phyloP scores from a whole-genome alignment of 1,140 invertebrate genomes.

The Sesamia nonagrioides region DNA sequence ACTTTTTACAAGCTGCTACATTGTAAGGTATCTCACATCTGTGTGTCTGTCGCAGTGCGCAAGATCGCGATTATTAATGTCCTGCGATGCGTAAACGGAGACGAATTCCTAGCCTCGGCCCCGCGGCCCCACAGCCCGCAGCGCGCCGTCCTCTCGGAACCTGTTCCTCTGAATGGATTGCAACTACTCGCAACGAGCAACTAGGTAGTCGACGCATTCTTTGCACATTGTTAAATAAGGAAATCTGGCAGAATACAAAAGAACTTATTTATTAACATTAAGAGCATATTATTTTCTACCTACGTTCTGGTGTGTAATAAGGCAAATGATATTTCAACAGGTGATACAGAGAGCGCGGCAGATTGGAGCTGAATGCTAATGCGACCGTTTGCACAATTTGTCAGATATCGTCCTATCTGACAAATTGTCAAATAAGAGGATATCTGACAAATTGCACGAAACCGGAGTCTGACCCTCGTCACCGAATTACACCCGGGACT shows the following conservation, averaged over 20 bases:
- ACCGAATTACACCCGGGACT: conserved; percentile 20
- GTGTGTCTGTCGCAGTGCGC: background rate
- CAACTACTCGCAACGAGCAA: background rate
- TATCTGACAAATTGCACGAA: conserved; percentile 22
- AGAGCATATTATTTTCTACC: too few relatives aligned
- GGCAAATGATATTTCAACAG: conserved; percentile 9
- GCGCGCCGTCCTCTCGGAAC: background rate
- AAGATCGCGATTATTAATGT: conserved; percentile 31
- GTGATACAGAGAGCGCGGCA: background rate
- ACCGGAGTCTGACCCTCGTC: conserved; percentile 19
- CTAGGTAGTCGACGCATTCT: conserved; percentile 19
- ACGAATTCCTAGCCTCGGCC: background rate
- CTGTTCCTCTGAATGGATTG: conserved; percentile 12
- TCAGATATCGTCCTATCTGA: too few relatives aligned
- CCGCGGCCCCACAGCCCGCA: background rate
- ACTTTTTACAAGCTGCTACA: conserved; percentile 7
- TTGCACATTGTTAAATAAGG: background rate
- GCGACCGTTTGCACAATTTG: too few relatives aligned
- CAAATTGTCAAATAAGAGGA: too few relatives aligned
- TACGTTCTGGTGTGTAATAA: background rate
- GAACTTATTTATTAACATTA: background rate
- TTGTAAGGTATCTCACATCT: background rate
- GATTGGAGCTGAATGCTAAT: conserved; percentile 24
- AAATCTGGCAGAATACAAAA: background rate
- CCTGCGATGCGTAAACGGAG: conserved; percentile 20